Evolutionary conservation across 23 tunicate genomes (phyloP), one percentile per base, ranked within the genome.

Genomic region (Halocynthia aurantium): DNA sequence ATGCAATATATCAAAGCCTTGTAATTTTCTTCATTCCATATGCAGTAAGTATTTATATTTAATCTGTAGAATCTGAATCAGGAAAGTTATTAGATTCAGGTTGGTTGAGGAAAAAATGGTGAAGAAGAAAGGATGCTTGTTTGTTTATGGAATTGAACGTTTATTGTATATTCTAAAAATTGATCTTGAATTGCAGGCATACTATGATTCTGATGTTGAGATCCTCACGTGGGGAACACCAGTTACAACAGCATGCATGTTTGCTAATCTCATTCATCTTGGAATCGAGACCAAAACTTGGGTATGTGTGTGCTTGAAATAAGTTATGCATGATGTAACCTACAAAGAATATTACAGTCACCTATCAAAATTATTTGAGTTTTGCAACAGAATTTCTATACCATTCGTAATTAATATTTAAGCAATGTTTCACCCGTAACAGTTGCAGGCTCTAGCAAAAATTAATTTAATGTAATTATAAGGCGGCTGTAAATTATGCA

Each of bases 241-340:
- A 17, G 83, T 96, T 56, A 90, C 99, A 15, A 77, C 99, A 19
- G 88, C 89, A 8, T 84, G 98, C 19, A 71, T 96, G 69, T 96
- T 89, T 60, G 89, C 81, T 8, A 91, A 83, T 62, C 69, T 96
- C 19, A 70, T 85, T 51, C 99, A 96, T 52, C 96, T 96, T 57
- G 99, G 82, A n/a, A 96, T 96, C 50, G 99, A 96, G 62, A 96
- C 99, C 53, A 89, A 90, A 70, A 90, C 88, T 52, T 96, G 99
- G 99, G 96, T 92, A 52, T 78, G 90, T 69, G 17, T 60, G 17
- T 60, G n/a, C 17, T 60, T 60, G n/a, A 15, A 0, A 60, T 0
- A 60, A 17, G n/a, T 60, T 17, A 17, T 60, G 44, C 4, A 31
- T 31, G 44, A 31, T 31, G 1, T 31, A 31, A 0, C 44, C 44